Evolutionary conservation across 2,888 invertebrate species (phyloP).

Genomic region (Syrphus vitripennis): DNA sequence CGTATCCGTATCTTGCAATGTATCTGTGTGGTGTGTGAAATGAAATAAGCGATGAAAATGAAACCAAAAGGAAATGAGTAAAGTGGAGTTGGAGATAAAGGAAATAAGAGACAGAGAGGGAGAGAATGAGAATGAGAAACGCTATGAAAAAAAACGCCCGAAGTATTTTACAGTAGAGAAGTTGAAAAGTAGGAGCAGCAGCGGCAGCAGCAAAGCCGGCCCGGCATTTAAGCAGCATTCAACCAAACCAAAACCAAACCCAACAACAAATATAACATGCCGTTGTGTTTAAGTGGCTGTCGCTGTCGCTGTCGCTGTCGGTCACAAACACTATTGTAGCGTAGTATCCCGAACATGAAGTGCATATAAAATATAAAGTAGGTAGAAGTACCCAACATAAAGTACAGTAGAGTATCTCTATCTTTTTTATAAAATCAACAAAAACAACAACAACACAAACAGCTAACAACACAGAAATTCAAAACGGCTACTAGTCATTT

Average conservation of each 20-base stretch:
- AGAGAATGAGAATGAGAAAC: too few species aligned
- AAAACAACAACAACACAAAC: slow-evolving; percentile 50
- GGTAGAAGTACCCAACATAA: slow-evolving; percentile 31
- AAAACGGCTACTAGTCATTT: slow-evolving; percentile 49
- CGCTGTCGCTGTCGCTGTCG: slow-evolving; percentile 11
- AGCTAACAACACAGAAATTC: slow-evolving; percentile 44
- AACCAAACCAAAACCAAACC: not conserved
- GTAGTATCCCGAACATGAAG: not conserved
- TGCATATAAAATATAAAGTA: not conserved
- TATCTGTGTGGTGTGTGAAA: slow-evolving; percentile 13
- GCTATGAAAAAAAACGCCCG: slow-evolving; percentile 45
- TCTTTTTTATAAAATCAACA: slow-evolving; percentile 44
- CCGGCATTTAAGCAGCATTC: slow-evolving; percentile 30
- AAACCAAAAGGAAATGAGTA: slow-evolving; percentile 3
- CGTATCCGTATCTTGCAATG: slow-evolving; percentile 34
- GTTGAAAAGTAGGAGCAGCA: not conserved
- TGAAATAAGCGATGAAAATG: slow-evolving; percentile 23
- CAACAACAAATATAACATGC: not conserved
- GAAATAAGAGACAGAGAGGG: not conserved
- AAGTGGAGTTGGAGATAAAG: not conserved
- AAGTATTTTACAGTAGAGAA: not conserved
- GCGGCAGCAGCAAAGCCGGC: slow-evolving; percentile 49
- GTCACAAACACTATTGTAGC: slow-evolving; percentile 23
- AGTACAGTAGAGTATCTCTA: slow-evolving; percentile 66
- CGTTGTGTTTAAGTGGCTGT: slow-evolving; percentile 53